phyloP scores from a whole-genome alignment of 2,888 invertebrate genomes.

The Electrophaes corylata region DNA sequence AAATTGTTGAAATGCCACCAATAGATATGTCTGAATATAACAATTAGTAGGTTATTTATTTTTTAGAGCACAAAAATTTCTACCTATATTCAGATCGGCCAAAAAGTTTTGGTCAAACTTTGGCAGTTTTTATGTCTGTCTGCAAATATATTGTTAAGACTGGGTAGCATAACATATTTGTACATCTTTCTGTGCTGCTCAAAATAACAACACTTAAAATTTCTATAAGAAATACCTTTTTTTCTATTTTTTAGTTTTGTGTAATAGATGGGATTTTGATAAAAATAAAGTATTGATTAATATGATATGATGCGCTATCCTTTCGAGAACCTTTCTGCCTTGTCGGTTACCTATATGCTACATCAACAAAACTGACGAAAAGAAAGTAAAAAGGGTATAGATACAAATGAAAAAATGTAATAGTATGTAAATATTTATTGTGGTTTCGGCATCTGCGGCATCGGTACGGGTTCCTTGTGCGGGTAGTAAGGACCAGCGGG shows the following conservation, averaged over 20 bases:
- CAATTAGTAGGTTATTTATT: not conserved
- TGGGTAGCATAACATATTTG: conserved; percentile 1
- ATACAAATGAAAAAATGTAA: too few relatives aligned
- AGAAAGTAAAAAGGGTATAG: too few relatives aligned
- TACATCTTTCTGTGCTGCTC: conserved; percentile 24
- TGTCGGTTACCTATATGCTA: conserved; percentile 18
- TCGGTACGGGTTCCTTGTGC: conserved; percentile 46
- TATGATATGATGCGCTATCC: too few relatives aligned
- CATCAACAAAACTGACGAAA: conserved; percentile 15
- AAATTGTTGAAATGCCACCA: too few relatives aligned
- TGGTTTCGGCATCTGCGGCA: conserved; percentile 30
- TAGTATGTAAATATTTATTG: too few relatives aligned
- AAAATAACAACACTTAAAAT: conserved; percentile 16
- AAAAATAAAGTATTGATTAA: too few relatives aligned
- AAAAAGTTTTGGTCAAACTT: not conserved
- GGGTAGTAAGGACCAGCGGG: conserved; percentile 53
- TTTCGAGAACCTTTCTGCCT: too few relatives aligned
- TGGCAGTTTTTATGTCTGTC: too few relatives aligned
- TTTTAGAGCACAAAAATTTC: not conserved
- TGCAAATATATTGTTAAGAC: conserved; percentile 14
- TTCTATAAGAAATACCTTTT: conserved; percentile 30
- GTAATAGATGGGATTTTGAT: conserved; percentile 21
- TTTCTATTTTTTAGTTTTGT: conserved; percentile 28
- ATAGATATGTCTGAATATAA: conserved; percentile 4
- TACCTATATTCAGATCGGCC: not conserved